Conservation (phyloP, 1,140 invertebrate genomes). For the Popillia japonica region DNA sequence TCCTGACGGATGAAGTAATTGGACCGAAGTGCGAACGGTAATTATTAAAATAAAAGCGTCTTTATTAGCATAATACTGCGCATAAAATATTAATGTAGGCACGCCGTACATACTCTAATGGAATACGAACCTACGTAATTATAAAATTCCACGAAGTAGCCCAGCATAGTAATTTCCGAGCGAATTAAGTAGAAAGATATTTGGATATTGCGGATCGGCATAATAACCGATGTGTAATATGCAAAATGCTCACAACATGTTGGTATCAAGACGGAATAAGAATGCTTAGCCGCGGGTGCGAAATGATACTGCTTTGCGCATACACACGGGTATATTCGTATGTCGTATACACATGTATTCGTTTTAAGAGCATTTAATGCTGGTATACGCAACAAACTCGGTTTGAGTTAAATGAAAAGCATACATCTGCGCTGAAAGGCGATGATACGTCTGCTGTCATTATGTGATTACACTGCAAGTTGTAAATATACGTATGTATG, state of each 20-base stretch:
- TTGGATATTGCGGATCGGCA: slow-evolving; percentile 13
- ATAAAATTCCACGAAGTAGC: slow-evolving; percentile 18
- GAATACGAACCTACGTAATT: slow-evolving; percentile 26
- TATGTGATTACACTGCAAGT: neutral
- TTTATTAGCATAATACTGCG: slow-evolving; percentile 24
- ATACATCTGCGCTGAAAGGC: slow-evolving; percentile 9
- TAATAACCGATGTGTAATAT: slow-evolving; percentile 1
- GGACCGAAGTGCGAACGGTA: slow-evolving; percentile 7
- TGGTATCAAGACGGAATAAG: neutral
- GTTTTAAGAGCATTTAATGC: slow-evolving; percentile 22
- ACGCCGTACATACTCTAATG: slow-evolving; percentile 4
- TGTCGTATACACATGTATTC: neutral
- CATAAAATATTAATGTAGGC: slow-evolving; percentile 9
- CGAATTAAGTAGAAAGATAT: slow-evolving; percentile 14
- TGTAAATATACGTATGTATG: neutral
- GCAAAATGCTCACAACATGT: slow-evolving; percentile 5
- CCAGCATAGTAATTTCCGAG: slow-evolving; percentile 19
- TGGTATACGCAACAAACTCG: neutral
- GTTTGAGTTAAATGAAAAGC: neutral
- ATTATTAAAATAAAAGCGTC: slow-evolving; percentile 20
- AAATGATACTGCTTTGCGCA: neutral
- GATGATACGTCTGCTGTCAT: slow-evolving; percentile 6
- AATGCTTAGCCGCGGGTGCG: neutral
- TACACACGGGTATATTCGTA: neutral
- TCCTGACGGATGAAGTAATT: slow-evolving; percentile 25